Evolutionary conservation across 2,888 invertebrate genomes (phyloP).

Genomic region (Loripinus fragilis): DNA sequence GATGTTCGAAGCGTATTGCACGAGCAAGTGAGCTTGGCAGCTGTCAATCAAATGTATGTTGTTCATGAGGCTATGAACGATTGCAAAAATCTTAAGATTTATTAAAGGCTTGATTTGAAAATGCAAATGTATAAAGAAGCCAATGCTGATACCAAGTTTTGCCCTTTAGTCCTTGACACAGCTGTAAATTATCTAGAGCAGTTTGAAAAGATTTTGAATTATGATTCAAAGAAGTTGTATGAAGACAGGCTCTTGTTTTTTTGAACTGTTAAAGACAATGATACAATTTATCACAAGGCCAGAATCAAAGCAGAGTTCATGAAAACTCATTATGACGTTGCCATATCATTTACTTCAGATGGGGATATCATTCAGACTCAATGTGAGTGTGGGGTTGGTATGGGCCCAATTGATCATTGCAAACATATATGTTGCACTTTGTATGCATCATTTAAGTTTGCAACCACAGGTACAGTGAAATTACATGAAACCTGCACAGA

Average conservation of each 20-base stretch:
- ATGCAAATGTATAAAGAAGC: no score
- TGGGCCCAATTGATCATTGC: constrained; percentile 63
- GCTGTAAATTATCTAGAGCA: constrained; percentile 9
- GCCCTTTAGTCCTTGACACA: constrained; percentile 4
- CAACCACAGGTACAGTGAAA: constrained; percentile 17
- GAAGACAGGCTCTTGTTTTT: neutral
- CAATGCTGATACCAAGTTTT: no score
- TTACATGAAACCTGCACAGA: no score
- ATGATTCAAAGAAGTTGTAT: constrained; percentile 9
- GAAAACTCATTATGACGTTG: constrained; percentile 36
- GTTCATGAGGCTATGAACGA: no score
- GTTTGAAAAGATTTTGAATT: constrained; percentile 17
- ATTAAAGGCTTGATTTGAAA: no score
- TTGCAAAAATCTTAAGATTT: no score
- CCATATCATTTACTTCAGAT: constrained; percentile 33
- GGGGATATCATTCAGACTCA: constrained; percentile 52
- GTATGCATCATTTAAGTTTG: constrained; percentile 38
- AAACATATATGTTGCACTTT: constrained; percentile 60
- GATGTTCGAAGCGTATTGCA: no score
- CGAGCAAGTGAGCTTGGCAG: no score
- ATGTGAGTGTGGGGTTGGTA: constrained; percentile 65
- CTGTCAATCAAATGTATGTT: no score
- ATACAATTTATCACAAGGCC: neutral
- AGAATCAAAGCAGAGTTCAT: neutral
- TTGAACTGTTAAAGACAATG: constrained; percentile 14